Base-by-base conservation (phyloP, 1,140 invertebrate species). In the Lucilia sericata region DNA sequence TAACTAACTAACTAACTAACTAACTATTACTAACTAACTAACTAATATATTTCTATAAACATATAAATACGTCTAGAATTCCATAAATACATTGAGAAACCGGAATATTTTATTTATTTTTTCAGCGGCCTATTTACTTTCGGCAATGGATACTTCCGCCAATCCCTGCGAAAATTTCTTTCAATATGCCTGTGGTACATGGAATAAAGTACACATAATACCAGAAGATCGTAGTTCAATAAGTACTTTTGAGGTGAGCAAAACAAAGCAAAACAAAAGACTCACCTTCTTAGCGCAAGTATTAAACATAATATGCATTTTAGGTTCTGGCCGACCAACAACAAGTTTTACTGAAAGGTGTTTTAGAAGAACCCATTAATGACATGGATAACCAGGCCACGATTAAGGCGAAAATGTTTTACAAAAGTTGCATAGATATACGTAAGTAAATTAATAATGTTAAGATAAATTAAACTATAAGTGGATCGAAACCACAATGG, bases 161-260 rank as follows among this genome's bases (percentile, higher is more conserved):
- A 94, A 97, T 89, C 97, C 97, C 10, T 98, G 97, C 91, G 93
- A 94, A 21, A 95, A 98, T 90, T 98, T 98, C 91, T 98, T 97
- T 91, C 95, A 97, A 91, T 98, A 94, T 88, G 96, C 97, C 0
- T 97, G 97, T 87, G 97, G 97, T 1, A 94, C 95, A 2, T 98
- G 97, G 97, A 98, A 98, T 89, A 95, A 94, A 87, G 94, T 95
- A 84, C 96, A 98, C 92, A 93, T 96, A 4, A 98, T 98, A 87
- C 97, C 97, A 0, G 97, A 98, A 88, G 97, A 98, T 88, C 93
- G 94, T 86, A 95, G 96, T 85, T 96, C 95, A 19, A 96, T 97
- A 81, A 96, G 95, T 87, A 97, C 96, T 0, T 98, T 98, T 88
- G 96, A 98, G 92, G 93, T 93, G 25, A 80, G 78, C 0, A 51